A percentile compares a stretch with the other conserved stretches of the same genome.
These are phyloP conservation scores for Erebia palarica DNA, from an alignment of 2,888 invertebrate genomes.

Conservation along the genomic window DNA sequence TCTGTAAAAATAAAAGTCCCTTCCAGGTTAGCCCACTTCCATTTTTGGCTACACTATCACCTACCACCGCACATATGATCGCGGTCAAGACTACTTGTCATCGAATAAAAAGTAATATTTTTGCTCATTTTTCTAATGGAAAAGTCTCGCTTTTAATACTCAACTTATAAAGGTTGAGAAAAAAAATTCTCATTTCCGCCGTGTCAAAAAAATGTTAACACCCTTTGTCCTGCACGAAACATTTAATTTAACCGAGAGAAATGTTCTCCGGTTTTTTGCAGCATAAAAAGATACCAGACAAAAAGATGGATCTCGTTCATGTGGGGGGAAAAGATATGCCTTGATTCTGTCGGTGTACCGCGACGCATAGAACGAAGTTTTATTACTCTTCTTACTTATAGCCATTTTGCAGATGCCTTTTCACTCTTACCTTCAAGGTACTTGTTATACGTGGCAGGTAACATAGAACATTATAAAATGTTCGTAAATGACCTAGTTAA, in stretches of 20 bases:
- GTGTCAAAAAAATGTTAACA: slow-evolving; percentile 27
- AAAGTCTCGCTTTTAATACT: slow-evolving; percentile 7
- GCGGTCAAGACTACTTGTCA: too few relatives aligned
- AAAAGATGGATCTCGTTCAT: background rate
- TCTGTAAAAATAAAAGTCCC: too few relatives aligned
- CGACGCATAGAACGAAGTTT: background rate
- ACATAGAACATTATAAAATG: too few relatives aligned
- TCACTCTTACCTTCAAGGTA: too few relatives aligned
- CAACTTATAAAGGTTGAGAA: slow-evolving; percentile 1
- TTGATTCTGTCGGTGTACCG: background rate
- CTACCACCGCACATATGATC: background rate
- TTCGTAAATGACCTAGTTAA: too few relatives aligned
- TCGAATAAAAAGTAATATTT: background rate
- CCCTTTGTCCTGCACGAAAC: slow-evolving; percentile 24
- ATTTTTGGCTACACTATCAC: background rate
- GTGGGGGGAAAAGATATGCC: background rate
- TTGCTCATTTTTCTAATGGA: slow-evolving; percentile 2
- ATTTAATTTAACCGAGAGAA: slow-evolving; percentile 21
- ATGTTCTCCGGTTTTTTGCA: slow-evolving; percentile 6
- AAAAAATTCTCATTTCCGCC: slow-evolving; percentile 19
- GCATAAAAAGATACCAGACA: slow-evolving; percentile 12
- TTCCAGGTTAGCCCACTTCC: too few relatives aligned
- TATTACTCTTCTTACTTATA: too few relatives aligned
- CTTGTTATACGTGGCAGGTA: too few relatives aligned
- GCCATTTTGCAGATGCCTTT: too few relatives aligned